Evolutionary conservation across 1,140 invertebrate genomes (phyloP).

Genomic region (Diabrotica undecimpunctata): DNA sequence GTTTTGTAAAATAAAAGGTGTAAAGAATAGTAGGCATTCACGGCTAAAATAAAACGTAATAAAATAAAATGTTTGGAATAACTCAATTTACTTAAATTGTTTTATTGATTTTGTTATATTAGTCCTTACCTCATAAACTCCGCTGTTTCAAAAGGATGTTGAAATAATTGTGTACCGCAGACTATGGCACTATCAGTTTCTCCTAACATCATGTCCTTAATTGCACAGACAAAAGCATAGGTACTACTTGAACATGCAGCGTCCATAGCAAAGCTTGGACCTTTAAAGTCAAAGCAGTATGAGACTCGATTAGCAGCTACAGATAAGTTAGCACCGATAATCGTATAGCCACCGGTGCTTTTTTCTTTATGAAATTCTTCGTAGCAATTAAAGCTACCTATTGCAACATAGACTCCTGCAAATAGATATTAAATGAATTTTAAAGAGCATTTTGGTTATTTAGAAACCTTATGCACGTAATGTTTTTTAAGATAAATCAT

Average conservation of each 20-base stretch:
- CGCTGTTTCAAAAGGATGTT: conserved; percentile 39
- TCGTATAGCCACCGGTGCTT: conserved; percentile 18
- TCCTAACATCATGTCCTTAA: conserved; percentile 61
- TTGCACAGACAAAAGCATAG: conserved; percentile 66
- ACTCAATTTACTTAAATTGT: too few species aligned
- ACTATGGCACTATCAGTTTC: conserved; percentile 76
- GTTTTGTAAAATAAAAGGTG: too few species aligned
- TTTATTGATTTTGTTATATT: too few species aligned
- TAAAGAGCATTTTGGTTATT: conserved; percentile 46
- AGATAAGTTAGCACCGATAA: conserved; percentile 10
- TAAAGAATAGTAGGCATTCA: too few species aligned
- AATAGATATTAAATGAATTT: neutral
- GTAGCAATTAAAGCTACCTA: conserved; percentile 56
- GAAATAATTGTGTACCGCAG: conserved; percentile 59
- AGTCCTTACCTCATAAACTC: conserved; percentile 8
- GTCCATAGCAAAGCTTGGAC: conserved; percentile 73
- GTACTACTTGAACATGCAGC: conserved; percentile 78
- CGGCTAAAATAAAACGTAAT: too few species aligned
- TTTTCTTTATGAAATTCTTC: neutral
- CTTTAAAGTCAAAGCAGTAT: conserved; percentile 60
- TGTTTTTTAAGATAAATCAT: conserved; percentile 54
- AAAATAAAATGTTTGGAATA: too few species aligned
- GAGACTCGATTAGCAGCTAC: conserved; percentile 53
- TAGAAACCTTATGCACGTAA: conserved; percentile 62
- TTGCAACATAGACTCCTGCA: conserved; percentile 50